These are phyloP conservation scores for Rissa tridactyla DNA, from an alignment of 2,113 vertebrate species.

Conservation along the genomic window DNA sequence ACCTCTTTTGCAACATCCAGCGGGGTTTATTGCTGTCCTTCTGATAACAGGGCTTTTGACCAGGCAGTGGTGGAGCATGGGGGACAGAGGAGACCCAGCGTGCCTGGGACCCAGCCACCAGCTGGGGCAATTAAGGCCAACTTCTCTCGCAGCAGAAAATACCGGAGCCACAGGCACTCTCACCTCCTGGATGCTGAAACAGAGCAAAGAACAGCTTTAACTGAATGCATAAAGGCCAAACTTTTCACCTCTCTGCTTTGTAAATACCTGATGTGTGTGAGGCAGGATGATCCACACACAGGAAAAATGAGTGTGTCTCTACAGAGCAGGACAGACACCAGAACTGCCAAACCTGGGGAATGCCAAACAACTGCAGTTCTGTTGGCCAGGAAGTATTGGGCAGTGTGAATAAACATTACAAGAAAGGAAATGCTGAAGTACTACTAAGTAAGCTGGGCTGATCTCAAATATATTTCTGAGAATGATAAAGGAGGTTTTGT, in stretches of 20 bases:
- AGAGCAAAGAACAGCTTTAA: neutral
- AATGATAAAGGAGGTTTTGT: neutral
- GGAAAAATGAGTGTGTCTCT: neutral
- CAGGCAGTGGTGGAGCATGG: neutral
- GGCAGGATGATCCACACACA: neutral
- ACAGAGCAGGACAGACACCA: neutral
- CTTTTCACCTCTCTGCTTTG: neutral
- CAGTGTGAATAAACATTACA: slow-evolving; percentile 16
- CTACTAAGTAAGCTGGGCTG: neutral
- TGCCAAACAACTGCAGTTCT: neutral
- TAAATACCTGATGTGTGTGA: neutral
- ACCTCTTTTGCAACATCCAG: neutral
- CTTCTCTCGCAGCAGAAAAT: neutral
- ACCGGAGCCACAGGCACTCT: neutral
- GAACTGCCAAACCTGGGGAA: neutral
- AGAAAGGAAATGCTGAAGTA: neutral
- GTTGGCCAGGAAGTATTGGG: neutral
- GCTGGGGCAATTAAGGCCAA: neutral
- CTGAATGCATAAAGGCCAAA: neutral
- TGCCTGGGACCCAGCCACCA: neutral
- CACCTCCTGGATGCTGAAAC: neutral
- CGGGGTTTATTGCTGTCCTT: neutral
- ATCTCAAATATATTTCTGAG: neutral
- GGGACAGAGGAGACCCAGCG: neutral
- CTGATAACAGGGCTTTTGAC: neutral